These are phyloP conservation scores for Monodelphis domestica DNA, from an alignment of 2,797 vertebrate species.

Conservation along the genomic window DNA sequence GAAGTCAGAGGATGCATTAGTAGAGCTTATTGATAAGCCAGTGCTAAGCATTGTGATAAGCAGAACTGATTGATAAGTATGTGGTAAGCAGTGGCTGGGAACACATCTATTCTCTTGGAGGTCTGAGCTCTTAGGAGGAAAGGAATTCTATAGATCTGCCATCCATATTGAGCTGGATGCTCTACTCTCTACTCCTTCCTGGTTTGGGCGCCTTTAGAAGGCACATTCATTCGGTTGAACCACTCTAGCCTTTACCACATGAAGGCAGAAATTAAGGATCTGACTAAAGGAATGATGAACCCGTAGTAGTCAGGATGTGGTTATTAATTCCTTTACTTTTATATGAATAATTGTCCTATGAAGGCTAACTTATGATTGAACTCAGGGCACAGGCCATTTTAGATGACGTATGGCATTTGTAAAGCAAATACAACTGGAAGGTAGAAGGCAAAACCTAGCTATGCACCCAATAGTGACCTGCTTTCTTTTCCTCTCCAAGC, in stretches of 20 bases:
- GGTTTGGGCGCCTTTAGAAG: neutral
- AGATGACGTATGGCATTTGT: neutral
- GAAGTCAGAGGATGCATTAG: neutral
- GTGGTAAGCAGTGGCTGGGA: neutral
- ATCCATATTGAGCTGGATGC: neutral
- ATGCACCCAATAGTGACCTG: neutral
- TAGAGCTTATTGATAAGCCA: neutral
- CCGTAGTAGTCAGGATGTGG: neutral
- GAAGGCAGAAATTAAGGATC: neutral
- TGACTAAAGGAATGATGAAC: neutral
- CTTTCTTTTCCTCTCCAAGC: neutral
- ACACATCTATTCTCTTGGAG: neutral
- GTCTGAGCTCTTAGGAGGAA: constrained; percentile 2
- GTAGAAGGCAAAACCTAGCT: neutral
- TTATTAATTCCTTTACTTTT: neutral
- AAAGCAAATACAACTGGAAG: neutral
- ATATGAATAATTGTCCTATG: neutral
- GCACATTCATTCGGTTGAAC: neutral
- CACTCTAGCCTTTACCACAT: neutral
- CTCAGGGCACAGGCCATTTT: neutral
- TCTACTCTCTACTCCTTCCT: neutral
- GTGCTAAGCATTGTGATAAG: neutral
- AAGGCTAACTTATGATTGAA: neutral
- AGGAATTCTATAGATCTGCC: neutral
- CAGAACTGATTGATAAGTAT: neutral